These are phyloP conservation scores for Diplosoma virens DNA, from an alignment of 23 tunicate genomes.

Conservation along the genomic window DNA sequence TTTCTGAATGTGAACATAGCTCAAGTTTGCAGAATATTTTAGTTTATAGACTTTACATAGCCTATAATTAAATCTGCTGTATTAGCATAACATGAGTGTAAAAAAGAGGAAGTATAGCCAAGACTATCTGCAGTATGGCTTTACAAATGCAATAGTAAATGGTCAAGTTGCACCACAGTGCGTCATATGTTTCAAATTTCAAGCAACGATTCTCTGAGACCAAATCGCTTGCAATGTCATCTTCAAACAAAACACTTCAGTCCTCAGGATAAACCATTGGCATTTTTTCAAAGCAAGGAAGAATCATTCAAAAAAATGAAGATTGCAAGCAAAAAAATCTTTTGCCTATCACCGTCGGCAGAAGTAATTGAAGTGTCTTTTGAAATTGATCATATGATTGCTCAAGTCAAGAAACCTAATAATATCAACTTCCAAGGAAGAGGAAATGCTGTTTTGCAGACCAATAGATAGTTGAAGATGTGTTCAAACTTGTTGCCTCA, in stretches of 20 bases:
- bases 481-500: conserved; percentile 24
- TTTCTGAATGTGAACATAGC: too few relatives aligned
- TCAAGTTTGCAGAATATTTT: too few relatives aligned
- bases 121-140: too few relatives aligned
- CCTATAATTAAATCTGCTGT: too few relatives aligned
- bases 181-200: too few relatives aligned
- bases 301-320: conserved; percentile 50
- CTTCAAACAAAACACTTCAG: conserved; percentile 34
- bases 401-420: conserved; percentile 26
- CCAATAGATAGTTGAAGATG: conserved; percentile 45
- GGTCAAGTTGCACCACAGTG: too few relatives aligned
- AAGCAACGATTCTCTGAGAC: too few relatives aligned
- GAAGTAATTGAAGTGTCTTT: conserved; percentile 53
- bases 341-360: conserved; percentile 29
- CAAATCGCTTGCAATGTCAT: too few relatives aligned
- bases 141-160: too few relatives aligned
- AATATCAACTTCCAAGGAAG: conserved; percentile 34
- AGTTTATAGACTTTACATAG: too few relatives aligned
- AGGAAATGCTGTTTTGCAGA: conserved; percentile 52
- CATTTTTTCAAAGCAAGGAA: conserved; percentile 44
- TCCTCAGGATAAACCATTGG: conserved; percentile 42
- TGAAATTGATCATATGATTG: conserved; percentile 47
- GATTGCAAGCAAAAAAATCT: conserved; percentile 19
- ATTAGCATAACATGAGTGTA: too few relatives aligned
- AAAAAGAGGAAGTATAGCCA: too few relatives aligned